Evolutionary conservation across 2,113 vertebrate genomes (phyloP), one percentile per base, ranked within the genome.

Genomic region (Clinocottus analis): DNA sequence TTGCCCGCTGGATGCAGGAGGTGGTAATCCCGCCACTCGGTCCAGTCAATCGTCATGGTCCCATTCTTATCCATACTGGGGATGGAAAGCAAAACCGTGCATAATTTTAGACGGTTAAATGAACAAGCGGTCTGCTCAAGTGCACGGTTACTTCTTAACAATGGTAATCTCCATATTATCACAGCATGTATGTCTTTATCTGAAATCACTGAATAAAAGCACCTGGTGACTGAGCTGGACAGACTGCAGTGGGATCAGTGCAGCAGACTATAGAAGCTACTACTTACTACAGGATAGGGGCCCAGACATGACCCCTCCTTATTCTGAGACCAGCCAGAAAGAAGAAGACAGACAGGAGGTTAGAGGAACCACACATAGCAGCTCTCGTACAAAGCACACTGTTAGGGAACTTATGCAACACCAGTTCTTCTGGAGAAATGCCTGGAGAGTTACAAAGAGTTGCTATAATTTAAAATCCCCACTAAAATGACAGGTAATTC

Each of bases 231-330:
- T n/a, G n/a, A n/a, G n/a, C n/a, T n/a, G n/a, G n/a, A n/a, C n/a
- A n/a, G n/a, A n/a, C n/a, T n/a, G n/a, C n/a, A n/a, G n/a, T n/a
- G n/a, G n/a, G n/a, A 68, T 33, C 53, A 49, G 59, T 68, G 70
- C 3, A 56, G 41, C 39, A 47, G 90, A 90, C 91, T 53, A 35
- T 58, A 81, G 86, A 92, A 84, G 90, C 77, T 81, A 45, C 78
- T 97, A 99, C 97, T 99, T 98, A 98, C 97, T 97, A 97, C 94
- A 97, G 95, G 93, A 99, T 95, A 95, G 97, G 97, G 96, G 97
- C 96, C 96, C 96, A 97, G 93, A 96, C 95, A 78, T 96, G 96
- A 88, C 96, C 97, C 94, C 90, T 97, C 94, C 96, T 96, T 96
- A 98, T 97, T 97, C 97, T 98, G 97, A 91, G 89, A 96, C 91